Percentiles rank a stretch among this genome's conserved stretches.
These are phyloP conservation scores for Cossypha niveicapilla DNA, from an alignment of 2,797 vertebrate species.

Conservation along the genomic window DNA sequence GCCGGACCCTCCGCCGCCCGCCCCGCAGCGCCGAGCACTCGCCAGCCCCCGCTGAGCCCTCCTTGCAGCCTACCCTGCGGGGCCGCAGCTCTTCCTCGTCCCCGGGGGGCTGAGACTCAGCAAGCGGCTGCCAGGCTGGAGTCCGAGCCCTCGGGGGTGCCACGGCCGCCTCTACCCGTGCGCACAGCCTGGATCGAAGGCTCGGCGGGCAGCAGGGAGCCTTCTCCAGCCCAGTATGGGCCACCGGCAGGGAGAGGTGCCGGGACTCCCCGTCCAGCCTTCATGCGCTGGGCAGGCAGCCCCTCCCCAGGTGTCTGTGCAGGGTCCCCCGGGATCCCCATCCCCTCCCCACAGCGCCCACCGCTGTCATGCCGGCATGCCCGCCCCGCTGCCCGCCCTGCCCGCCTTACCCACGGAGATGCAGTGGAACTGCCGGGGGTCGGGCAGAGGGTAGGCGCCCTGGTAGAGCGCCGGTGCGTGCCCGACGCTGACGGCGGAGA, in stretches of 20 bases:
- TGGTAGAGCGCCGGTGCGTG: constrained; percentile 90
- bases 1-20: neutral
- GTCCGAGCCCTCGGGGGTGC: neutral
- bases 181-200: neutral
- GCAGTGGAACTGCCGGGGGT: constrained; percentile 96
- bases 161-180: no score
- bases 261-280: neutral
- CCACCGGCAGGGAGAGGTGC: neutral
- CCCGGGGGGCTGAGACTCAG: fast-evolving
- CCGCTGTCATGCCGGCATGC: neutral
- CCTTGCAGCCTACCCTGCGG: neutral
- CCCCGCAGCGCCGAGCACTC: neutral
- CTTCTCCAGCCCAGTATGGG: neutral
- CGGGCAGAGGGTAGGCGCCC: constrained; percentile 88
- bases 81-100: no score
- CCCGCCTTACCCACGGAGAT: constrained; percentile 91
- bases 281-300: neutral
- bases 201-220: neutral
- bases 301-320: neutral
- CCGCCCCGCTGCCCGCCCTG: neutral
- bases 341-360: neutral
- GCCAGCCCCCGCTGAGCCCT: neutral
- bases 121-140: neutral
- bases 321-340: no score
- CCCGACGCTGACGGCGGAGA: constrained; percentile 83